Evolutionary conservation across 1,140 invertebrate species (phyloP).

Genomic region (Sitophilus oryzae): DNA sequence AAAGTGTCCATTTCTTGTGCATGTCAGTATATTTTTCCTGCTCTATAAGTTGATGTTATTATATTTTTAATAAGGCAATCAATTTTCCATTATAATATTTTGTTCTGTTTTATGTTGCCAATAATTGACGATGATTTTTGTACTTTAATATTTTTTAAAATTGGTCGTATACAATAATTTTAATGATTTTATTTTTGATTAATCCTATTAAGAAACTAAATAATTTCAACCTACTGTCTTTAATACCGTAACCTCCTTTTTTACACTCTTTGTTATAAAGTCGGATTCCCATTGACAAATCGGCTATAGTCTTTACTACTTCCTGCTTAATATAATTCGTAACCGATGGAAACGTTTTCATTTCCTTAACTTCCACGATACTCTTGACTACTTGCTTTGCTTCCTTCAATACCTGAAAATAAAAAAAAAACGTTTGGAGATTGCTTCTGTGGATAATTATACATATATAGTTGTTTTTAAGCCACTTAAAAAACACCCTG

Average conservation of each 20-base stretch:
- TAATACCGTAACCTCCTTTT: constrained; percentile 14
- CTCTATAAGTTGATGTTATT: too few relatives aligned
- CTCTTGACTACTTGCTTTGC: constrained; percentile 9
- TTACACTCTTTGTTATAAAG: constrained; percentile 15
- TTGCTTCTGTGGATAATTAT: too few relatives aligned
- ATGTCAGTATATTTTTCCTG: too few relatives aligned
- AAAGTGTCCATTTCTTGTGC: too few relatives aligned
- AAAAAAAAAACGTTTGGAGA: background rate
- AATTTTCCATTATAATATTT: too few relatives aligned
- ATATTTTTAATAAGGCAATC: too few relatives aligned
- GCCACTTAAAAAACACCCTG: too few relatives aligned
- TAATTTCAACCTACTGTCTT: too few relatives aligned
- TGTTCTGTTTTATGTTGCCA: too few relatives aligned
- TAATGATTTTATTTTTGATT: background rate
- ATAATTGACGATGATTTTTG: too few relatives aligned
- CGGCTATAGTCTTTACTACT: background rate
- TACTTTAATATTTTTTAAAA: too few relatives aligned
- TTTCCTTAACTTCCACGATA: constrained; percentile 13
- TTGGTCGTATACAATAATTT: background rate
- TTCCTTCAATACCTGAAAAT: constrained; percentile 17
- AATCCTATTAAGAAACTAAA: background rate
- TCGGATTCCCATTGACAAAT: constrained; percentile 14
- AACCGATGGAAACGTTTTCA: constrained; percentile 10
- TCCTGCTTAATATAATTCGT: constrained; percentile 13
- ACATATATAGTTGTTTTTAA: too few relatives aligned